These are phyloP conservation scores for Lemur catta DNA, from an alignment of 2,797 vertebrate genomes.

Conservation along the genomic window DNA sequence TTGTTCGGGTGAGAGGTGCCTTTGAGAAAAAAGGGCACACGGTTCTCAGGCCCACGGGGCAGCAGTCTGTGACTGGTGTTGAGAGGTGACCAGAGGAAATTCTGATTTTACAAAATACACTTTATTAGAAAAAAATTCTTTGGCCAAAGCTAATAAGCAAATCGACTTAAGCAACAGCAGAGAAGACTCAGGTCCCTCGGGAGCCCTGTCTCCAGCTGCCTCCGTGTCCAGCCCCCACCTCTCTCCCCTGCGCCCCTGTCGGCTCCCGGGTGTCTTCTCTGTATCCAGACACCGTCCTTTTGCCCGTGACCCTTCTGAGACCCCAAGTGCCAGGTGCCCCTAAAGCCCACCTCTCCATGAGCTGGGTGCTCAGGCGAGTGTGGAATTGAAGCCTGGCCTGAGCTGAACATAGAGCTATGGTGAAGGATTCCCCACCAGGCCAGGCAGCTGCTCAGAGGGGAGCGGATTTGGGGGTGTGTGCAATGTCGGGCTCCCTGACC, in stretches of 20 bases:
- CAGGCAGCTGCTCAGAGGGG: rapidly evolving
- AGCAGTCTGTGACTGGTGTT: not conserved
- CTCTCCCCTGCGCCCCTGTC: rapidly evolving
- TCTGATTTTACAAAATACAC: not conserved
- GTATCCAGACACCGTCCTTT: not conserved
- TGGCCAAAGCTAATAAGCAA: not conserved
- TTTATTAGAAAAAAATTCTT: not conserved
- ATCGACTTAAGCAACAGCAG: not conserved
- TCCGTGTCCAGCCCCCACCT: not conserved
- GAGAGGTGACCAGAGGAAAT: not conserved
- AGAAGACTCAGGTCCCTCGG: rapidly evolving
- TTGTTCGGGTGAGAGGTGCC: not conserved
- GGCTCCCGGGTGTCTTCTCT: not conserved
- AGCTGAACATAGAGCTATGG: no score
- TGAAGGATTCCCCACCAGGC: not conserved
- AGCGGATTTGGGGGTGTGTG: no score
- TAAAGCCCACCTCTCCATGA: no score
- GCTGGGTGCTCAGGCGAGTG: not conserved
- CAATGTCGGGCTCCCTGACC: no score
- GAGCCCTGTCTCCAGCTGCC: not conserved
- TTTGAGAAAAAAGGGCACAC: not conserved
- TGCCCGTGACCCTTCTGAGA: not conserved
- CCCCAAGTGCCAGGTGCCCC: not conserved
- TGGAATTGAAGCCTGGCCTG: not conserved
- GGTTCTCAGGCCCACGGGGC: rapidly evolving